Percentiles rank a stretch among this genome's conserved stretches.
Evolutionary conservation across 2,888 invertebrate species (phyloP).

Genomic region (Cerastis rubricosa): DNA sequence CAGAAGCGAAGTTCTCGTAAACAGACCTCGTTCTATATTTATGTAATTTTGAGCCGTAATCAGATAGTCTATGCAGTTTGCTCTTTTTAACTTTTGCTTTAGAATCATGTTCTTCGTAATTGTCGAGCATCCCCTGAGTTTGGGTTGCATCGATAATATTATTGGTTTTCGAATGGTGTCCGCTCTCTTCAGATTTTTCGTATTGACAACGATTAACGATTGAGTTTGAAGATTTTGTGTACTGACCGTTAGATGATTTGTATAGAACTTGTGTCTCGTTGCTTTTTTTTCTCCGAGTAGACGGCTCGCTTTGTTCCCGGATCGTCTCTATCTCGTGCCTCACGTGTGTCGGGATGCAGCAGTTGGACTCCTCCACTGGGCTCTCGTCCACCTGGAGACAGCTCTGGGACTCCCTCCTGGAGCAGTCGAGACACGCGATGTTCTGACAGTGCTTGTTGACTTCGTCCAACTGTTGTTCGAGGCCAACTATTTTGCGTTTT

Average conservation of each 20-base stretch:
- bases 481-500: slow-evolving; percentile 80
- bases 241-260: slow-evolving; percentile 72
- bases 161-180: slow-evolving; percentile 59
- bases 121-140: slow-evolving; percentile 49
- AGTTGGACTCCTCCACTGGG: slow-evolving; percentile 60
- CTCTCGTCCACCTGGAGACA: slow-evolving; percentile 38
- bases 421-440: slow-evolving; percentile 70
- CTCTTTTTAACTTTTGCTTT: slow-evolving; percentile 71
- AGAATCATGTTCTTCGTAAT: slow-evolving; percentile 41
- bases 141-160: slow-evolving; percentile 55
- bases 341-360: slow-evolving; percentile 47
- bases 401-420: slow-evolving; percentile 65
- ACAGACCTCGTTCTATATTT: slow-evolving; percentile 72
- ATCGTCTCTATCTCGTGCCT: slow-evolving; percentile 55
- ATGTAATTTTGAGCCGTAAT: slow-evolving; percentile 63
- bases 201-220: slow-evolving; percentile 16
- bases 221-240: slow-evolving; percentile 64
- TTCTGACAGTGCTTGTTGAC: slow-evolving; percentile 79
- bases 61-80: slow-evolving; percentile 64
- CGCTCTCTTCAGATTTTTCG: slow-evolving; percentile 72
- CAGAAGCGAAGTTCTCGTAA: slow-evolving; percentile 68
- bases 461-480: slow-evolving; percentile 80
- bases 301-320: slow-evolving; percentile 62
- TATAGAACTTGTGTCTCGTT: slow-evolving; percentile 77
- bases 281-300: slow-evolving; percentile 61